phyloP scores from a whole-genome alignment of 2,888 invertebrate species.

The Leucophenga montana region DNA sequence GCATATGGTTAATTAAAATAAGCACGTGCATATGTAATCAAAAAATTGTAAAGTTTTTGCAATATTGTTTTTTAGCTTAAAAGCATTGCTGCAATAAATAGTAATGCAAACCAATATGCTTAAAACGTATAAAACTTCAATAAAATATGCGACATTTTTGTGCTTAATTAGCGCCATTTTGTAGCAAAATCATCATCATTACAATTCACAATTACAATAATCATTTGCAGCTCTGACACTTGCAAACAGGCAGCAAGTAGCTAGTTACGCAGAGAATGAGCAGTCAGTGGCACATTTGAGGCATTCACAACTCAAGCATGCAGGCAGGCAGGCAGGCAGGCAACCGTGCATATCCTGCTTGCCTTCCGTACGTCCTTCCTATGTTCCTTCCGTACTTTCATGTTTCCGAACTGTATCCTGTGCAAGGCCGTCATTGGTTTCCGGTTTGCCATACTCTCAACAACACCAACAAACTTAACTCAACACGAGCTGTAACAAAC shows the following conservation, averaged over 20 bases:
- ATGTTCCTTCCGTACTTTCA: constrained; percentile 11
- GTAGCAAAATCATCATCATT: background rate
- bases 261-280: too few relatives aligned
- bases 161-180: constrained; percentile 17
- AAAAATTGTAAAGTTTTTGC: background rate
- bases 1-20: background rate
- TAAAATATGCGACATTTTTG: background rate
- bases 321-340: background rate
- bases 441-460: constrained; percentile 12
- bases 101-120: too few relatives aligned
- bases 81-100: background rate
- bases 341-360: constrained; percentile 19
- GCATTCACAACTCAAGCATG: background rate
- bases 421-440: constrained; percentile 23
- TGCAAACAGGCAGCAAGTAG: background rate
- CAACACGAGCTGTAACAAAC: too few relatives aligned
- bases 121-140: background rate
- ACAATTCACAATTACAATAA: background rate
- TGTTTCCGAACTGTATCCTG: constrained; percentile 7
- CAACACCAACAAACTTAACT: background rate
- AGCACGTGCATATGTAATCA: background rate
- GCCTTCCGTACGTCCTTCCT: constrained; percentile 10
- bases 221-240: background rate
- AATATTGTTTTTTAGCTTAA: background rate
- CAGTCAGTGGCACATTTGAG: background rate